Evolutionary conservation across 2,797 vertebrate species (phyloP), one percentile per base, ranked within the genome.

Genomic region (Rhinichthys osculus): DNA sequence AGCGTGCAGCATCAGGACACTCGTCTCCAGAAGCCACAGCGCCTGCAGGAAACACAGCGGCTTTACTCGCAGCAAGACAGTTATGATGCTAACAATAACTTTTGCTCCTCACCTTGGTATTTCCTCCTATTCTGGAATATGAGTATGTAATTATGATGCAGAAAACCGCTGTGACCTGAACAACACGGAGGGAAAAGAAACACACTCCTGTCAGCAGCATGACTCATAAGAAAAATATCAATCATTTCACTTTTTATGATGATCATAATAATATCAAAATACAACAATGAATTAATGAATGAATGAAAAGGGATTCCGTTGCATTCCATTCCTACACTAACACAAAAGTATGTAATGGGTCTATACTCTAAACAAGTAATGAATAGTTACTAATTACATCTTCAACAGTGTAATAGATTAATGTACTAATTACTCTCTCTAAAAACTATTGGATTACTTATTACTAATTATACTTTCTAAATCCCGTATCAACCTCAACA

Each of bases 111-210:
- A 88, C 86, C 85, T 88, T 84, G 64, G 85, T 86, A 82, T 86
- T 89, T 87, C 78, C 77, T 86, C 30, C 77, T 14, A 66, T 83
- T 57, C 77, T 62, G 71, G 54, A 64, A 69, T 80, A 79, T 62
- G 57, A 86, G 85, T 81, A 78, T 54, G 82, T 85, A 84, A 87
- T 90, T 90, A 88, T 83, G 85, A 87, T 82, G 52, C 85, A 77
- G 30, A 71, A 66, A 66, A 86, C 67, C 64, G 13, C 74, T 27
- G 79, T 44, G 83, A 72, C 83, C 66, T 78, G 81, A 76, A 81
- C 78, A 71, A 78, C 83, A 44, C 70, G 84, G 47, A 77, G 82
- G 82, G 82, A 83, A 88, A 59, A 85, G 52, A 71, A 80, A 67
- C 67, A 82, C 16, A n/a, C 27, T 83, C 44, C 35, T 76, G 21